Evolutionary conservation across 2,797 vertebrate species (phyloP).

Genomic region (Simalia tracyae): DNA sequence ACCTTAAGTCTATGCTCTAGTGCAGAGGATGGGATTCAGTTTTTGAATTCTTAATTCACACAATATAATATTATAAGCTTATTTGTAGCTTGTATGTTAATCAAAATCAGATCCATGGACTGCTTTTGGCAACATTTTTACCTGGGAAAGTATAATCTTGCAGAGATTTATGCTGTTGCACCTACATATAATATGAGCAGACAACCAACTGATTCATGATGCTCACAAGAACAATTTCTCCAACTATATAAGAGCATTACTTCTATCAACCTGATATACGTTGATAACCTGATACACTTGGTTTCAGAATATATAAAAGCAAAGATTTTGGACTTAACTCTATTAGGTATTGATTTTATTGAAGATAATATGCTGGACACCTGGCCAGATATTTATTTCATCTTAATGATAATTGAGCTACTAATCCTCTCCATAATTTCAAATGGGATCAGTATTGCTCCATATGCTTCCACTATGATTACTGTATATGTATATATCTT

Average conservation of each 20-base stretch:
- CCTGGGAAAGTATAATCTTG: not conserved
- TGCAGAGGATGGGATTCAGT: not conserved
- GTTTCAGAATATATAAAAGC: not conserved
- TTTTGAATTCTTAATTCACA: not conserved
- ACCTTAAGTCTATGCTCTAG: not conserved
- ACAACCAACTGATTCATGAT: conserved; percentile 10
- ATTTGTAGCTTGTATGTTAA: not conserved
- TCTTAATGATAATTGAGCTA: conserved; percentile 8
- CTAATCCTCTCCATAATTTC: conserved; percentile 28
- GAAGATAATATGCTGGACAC: not conserved
- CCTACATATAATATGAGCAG: not conserved
- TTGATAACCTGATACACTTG: conserved; percentile 19
- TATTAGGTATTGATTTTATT: conserved; percentile 15
- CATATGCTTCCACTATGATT: not conserved
- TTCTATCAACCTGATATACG: conserved; percentile 7
- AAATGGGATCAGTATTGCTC: not conserved
- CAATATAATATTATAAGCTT: not conserved
- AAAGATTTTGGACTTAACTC: not conserved
- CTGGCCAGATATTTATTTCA: conserved; percentile 2
- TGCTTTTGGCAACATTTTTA: not conserved
- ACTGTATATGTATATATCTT: too few relatives aligned
- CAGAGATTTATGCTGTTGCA: conserved; percentile 1
- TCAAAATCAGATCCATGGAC: not conserved
- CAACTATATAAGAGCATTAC: not conserved
- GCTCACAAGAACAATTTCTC: not conserved